These are phyloP conservation scores for Lepeophtheirus salmonis DNA, from an alignment of 1,140 invertebrate species.

Conservation along the genomic window DNA sequence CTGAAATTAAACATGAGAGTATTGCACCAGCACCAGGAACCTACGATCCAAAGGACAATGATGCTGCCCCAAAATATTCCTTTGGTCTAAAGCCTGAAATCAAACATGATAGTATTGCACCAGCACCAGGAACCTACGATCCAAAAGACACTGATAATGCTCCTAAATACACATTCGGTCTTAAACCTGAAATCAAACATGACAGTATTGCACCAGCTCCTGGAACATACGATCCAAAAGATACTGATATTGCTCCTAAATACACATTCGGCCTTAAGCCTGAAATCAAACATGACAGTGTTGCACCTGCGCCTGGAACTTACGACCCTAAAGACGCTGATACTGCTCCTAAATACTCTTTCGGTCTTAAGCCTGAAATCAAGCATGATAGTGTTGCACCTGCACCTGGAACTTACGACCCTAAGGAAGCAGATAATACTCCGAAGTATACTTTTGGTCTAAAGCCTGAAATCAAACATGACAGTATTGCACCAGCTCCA, in stretches of 20 bases:
- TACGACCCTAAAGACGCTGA: constrained; percentile 3
- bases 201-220: constrained; percentile 9
- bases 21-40: constrained; percentile 16
- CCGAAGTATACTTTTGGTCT: constrained; percentile 13
- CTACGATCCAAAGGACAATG: constrained; percentile 9
- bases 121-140: constrained; percentile 15
- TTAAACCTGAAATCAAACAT: constrained; percentile 7
- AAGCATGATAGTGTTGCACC: not conserved
- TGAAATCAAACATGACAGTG: not conserved
- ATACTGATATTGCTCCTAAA: constrained; percentile 3
- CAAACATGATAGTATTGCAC: not conserved
- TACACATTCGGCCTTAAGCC: not conserved
- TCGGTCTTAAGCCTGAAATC: constrained; percentile 15
- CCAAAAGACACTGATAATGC: constrained; percentile 4
- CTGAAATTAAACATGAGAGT: constrained; percentile 7
- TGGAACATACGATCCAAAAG: constrained; percentile 7
- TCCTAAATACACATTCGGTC: constrained; percentile 5
- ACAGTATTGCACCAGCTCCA: constrained; percentile 4
- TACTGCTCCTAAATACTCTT: not conserved
- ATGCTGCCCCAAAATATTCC: not conserved
- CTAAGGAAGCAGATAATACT: constrained; percentile 4
- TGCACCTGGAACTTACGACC: constrained; percentile 12
- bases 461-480: constrained; percentile 10
- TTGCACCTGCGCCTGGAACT: constrained; percentile 12
- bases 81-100: constrained; percentile 15